Percentiles rank a stretch among this genome's conserved stretches.
These are phyloP conservation scores for Xylophagus ater DNA, from an alignment of 2,888 invertebrate species.

Conservation along the genomic window DNA sequence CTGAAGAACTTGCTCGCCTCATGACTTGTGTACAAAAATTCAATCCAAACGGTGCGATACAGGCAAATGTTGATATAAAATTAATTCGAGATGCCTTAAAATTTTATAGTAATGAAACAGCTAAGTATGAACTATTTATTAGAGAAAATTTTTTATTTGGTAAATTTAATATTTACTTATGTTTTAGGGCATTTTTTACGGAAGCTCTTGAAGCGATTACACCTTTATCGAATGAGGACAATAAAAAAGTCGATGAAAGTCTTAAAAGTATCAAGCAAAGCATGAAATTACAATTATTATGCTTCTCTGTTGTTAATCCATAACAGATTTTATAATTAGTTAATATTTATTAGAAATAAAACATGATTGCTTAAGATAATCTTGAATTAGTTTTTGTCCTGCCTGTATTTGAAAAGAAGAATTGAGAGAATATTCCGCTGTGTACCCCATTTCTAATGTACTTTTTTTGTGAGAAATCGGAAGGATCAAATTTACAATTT, in stretches of 20 bases:
- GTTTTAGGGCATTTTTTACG: constrained; percentile 58
- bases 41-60: constrained; percentile 57
- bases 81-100: constrained; percentile 55
- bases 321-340: constrained; percentile 9
- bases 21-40: constrained; percentile 67
- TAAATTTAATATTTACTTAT: constrained; percentile 5
- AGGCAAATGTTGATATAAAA: constrained; percentile 67
- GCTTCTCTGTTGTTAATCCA: constrained; percentile 41
- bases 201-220: constrained; percentile 75
- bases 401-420: too few species aligned
- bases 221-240: constrained; percentile 49
- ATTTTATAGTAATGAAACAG: constrained; percentile 52
- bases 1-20: constrained; percentile 81
- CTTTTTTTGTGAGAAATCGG: too few species aligned
- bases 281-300: constrained; percentile 58
- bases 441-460: too few species aligned
- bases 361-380: too few species aligned
- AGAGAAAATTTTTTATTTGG: background rate
- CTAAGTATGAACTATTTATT: constrained; percentile 43
- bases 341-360: background rate
- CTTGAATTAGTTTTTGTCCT: too few species aligned
- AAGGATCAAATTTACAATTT: too few species aligned
- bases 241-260: constrained; percentile 50
- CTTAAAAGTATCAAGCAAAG: constrained; percentile 49
- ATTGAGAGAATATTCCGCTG: too few species aligned